phyloP scores from a whole-genome alignment of 2,113 vertebrate genomes.

The Rhagologus leucostigma region DNA sequence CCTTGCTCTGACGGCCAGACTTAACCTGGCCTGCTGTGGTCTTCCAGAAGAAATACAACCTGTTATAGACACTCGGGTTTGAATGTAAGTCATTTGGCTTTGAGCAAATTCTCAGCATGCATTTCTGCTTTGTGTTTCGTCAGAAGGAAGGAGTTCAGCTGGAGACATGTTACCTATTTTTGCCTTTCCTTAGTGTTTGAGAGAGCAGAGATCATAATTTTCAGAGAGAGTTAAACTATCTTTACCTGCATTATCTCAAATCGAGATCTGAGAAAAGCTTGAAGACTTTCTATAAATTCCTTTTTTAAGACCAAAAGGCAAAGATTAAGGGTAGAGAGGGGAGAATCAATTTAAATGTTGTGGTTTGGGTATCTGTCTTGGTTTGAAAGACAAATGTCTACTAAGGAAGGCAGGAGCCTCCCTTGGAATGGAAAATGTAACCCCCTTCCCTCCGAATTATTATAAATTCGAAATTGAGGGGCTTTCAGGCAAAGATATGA shows the following conservation, averaged over 20 bases:
- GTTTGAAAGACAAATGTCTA: no score
- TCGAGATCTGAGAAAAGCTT: background rate
- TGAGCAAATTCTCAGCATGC: background rate
- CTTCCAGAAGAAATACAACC: background rate
- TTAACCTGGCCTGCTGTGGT: background rate
- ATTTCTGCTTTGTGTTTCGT: background rate
- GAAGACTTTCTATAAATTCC: background rate
- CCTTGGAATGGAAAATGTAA: no score
- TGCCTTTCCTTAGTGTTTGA: background rate
- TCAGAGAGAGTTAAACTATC: background rate
- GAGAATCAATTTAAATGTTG: background rate
- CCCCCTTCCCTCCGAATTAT: no score
- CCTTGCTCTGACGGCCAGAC: background rate
- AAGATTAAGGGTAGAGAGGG: background rate
- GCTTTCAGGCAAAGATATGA: no score
- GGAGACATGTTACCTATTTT: background rate
- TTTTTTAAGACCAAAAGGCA: background rate
- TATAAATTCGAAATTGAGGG: no score
- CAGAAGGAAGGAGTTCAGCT: background rate
- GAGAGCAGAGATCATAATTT: background rate
- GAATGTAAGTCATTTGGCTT: background rate
- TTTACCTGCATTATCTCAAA: background rate
- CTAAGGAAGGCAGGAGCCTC: no score
- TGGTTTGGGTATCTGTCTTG: background rate
- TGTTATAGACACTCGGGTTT: background rate